Percentiles rank a stretch among this genome's conserved stretches.
These are phyloP conservation scores for Xenotilapia longispinis DNA, from an alignment of 2,113 vertebrate species.

Conservation along the genomic window DNA sequence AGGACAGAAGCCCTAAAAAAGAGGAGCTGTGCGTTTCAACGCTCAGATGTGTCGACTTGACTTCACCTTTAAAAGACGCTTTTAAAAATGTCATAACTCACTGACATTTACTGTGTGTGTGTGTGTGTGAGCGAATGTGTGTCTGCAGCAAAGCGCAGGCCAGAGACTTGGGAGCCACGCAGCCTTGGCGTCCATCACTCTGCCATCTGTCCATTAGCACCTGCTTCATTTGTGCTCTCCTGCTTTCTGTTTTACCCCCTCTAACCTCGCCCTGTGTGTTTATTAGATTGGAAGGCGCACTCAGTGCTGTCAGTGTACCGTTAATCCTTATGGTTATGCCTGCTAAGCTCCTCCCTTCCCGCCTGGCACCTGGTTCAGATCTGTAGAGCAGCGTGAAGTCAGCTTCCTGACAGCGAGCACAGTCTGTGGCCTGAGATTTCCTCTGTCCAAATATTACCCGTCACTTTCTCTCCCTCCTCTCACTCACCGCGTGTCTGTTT, in stretches of 20 bases:
- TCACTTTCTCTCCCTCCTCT: background rate
- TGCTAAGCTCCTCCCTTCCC: conserved; percentile 33
- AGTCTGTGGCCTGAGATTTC: background rate
- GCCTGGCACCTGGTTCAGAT: conserved; percentile 43
- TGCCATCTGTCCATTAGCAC: conserved; percentile 49
- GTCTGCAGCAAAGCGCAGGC: background rate
- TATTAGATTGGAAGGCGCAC: conserved; percentile 38
- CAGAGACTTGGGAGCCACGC: background rate
- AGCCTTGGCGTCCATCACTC: conserved; percentile 23
- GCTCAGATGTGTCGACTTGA: conserved; percentile 16
- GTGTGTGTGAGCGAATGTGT: background rate
- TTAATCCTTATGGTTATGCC: conserved; percentile 51
- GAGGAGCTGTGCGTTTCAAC: background rate
- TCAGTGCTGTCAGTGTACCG: conserved; percentile 35
- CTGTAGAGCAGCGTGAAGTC: conserved; percentile 32
- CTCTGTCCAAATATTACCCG: background rate
- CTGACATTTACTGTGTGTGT: conserved; percentile 35
- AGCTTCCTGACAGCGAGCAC: background rate
- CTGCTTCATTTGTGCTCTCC: conserved; percentile 29
- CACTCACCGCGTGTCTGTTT: conserved; percentile 28
- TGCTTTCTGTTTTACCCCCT: background rate
- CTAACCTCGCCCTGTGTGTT: conserved; percentile 22
- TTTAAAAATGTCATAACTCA: conserved; percentile 50
- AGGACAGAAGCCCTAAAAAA: background rate
- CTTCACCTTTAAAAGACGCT: conserved; percentile 48